A percentile compares a stretch with the other conserved stretches of the same genome.
These are phyloP conservation scores for Amphipoea lucens DNA, from an alignment of 2,888 invertebrate species.

Conservation along the genomic window DNA sequence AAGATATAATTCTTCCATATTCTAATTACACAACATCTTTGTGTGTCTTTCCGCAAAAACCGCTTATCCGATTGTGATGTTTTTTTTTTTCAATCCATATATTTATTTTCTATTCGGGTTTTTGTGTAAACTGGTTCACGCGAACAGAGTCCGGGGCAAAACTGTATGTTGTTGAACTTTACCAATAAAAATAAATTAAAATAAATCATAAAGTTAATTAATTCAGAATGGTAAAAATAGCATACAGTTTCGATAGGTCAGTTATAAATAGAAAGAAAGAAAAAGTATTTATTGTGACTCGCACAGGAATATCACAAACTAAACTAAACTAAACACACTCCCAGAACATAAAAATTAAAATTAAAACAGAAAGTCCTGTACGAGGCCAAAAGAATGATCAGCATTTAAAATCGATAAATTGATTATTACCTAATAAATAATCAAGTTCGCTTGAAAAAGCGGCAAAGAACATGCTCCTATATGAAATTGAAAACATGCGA, in stretches of 20 bases:
- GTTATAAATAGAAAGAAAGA: not conserved
- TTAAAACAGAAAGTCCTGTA: not conserved
- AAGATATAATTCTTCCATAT: not conserved
- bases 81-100: not conserved
- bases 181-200: not conserved
- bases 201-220: not conserved
- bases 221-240: not conserved
- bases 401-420: too few species aligned
- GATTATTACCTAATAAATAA: not conserved
- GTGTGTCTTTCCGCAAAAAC: not conserved
- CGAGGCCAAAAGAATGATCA: not conserved
- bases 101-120: not conserved
- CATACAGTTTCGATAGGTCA: not conserved
- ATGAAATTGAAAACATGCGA: too few species aligned
- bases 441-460: not conserved
- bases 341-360: not conserved
- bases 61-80: too few species aligned
- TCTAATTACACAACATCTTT: not conserved
- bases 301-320: not conserved
- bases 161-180: not conserved
- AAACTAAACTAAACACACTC: not conserved
- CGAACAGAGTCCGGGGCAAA: not conserved
- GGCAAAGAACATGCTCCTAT: not conserved
- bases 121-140: not conserved
- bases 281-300: not conserved